These are phyloP conservation scores for Cryptus viduatorius DNA, from an alignment of 2,888 invertebrate genomes.

Conservation along the genomic window DNA sequence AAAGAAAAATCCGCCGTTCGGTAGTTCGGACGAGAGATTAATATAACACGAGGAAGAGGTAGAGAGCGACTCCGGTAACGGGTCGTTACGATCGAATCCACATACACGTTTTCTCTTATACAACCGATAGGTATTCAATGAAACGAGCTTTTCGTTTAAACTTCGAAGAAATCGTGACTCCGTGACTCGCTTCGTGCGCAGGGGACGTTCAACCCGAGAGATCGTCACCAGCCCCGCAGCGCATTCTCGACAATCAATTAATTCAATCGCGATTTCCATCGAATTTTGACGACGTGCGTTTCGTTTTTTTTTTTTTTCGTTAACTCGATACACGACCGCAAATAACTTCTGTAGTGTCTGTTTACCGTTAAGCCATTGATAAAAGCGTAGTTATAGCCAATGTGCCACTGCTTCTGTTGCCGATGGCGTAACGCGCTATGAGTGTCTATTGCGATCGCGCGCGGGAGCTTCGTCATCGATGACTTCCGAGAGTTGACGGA, in stretches of 20 bases:
- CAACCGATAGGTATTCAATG: conserved; percentile 54
- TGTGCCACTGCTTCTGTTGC: conserved; percentile 54
- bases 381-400: conserved; percentile 42
- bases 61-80: neutral
- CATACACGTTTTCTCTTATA: neutral
- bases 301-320: conserved; percentile 28
- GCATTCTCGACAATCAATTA: conserved; percentile 38
- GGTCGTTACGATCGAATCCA: conserved; percentile 17
- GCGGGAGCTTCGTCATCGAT: conserved; percentile 41
- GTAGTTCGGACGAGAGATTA: neutral
- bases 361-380: conserved; percentile 66
- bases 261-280: conserved; percentile 62
- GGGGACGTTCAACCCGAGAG: conserved; percentile 38
- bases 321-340: conserved; percentile 15
- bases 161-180: conserved; percentile 49
- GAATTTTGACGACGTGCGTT: conserved; percentile 28
- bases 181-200: conserved; percentile 30
- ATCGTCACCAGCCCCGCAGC: conserved; percentile 17
- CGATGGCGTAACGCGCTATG: conserved; percentile 69
- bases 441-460: conserved; percentile 6
- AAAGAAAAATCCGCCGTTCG: neutral
- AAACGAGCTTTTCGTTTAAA: conserved; percentile 54
- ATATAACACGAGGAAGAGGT: neutral
- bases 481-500: conserved; percentile 43
- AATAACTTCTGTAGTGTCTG: conserved; percentile 41